These are phyloP conservation scores for Nothoprocta pentlandii DNA, from an alignment of 2,113 vertebrate species.

Conservation along the genomic window DNA sequence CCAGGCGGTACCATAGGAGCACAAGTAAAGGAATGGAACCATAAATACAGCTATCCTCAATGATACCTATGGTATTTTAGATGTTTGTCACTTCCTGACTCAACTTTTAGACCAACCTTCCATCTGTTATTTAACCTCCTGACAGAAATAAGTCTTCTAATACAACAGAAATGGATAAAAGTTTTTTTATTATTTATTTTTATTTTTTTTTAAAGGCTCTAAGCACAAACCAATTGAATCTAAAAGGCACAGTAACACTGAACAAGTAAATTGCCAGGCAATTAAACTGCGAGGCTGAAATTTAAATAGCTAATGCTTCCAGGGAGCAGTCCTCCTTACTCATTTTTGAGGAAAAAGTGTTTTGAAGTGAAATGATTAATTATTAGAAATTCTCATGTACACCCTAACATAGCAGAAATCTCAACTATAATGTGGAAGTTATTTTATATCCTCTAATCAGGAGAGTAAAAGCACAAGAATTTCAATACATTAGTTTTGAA, in stretches of 20 bases:
- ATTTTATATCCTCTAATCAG: not conserved
- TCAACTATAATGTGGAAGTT: not conserved
- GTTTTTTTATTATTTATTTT: not conserved
- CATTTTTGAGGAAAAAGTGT: not conserved
- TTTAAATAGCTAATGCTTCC: not conserved
- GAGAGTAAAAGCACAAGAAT: not conserved
- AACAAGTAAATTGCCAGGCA: not conserved
- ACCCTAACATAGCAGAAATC: not conserved
- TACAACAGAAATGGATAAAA: not conserved
- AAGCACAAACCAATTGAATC: not conserved
- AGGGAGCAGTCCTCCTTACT: not conserved
- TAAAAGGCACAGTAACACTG: not conserved
- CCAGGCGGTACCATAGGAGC: not conserved
- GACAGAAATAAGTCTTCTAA: not conserved
- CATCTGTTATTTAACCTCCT: not conserved
- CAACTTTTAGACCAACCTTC: not conserved
- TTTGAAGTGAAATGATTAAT: not conserved
- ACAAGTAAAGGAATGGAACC: not conserved
- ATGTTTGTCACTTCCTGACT: not conserved
- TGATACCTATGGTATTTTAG: not conserved
- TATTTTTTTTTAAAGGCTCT: not conserved
- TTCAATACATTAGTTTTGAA: not conserved
- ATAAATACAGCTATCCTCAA: not conserved
- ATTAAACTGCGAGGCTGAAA: not conserved
- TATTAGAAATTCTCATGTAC: not conserved